Conservation (phyloP, 1,140 invertebrate species). For the Caenorhabditis brenneri region DNA sequence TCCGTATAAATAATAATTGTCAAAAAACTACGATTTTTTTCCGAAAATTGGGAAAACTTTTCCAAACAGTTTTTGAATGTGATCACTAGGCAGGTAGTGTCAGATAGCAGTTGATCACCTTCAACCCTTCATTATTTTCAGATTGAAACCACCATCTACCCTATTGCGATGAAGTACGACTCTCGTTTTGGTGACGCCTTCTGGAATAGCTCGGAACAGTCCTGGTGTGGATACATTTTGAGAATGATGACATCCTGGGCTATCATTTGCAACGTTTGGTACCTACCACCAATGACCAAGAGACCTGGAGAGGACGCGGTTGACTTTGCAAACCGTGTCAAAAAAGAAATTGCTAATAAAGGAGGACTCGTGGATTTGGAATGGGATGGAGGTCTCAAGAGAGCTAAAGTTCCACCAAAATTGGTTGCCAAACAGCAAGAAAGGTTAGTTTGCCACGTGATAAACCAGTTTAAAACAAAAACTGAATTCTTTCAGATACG, state of each 20-base stretch:
- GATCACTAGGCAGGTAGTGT: too few relatives aligned
- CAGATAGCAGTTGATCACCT: too few relatives aligned
- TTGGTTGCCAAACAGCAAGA: constrained; percentile 51
- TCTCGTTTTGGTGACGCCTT: constrained; percentile 97
- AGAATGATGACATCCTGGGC: constrained; percentile 99
- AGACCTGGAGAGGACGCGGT: constrained; percentile 72
- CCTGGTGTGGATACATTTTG: constrained; percentile 91
- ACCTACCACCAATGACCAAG: constrained; percentile 85
- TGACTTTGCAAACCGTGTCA: constrained; percentile 74
- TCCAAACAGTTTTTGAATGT: too few relatives aligned
- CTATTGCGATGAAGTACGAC: constrained; percentile 82
- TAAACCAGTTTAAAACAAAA: background rate
- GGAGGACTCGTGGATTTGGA: constrained; percentile 74
- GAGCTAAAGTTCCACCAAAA: constrained; percentile 60
- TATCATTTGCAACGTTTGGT: constrained; percentile 98
- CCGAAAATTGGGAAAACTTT: too few relatives aligned
- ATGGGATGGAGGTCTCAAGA: constrained; percentile 71
- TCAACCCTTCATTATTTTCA: constrained; percentile 30
- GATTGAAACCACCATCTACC: constrained; percentile 68
- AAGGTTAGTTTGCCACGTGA: background rate
- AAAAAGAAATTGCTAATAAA: constrained; percentile 73
- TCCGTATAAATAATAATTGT: too few relatives aligned
- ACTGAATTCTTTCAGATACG: background rate
- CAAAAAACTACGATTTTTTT: constrained; percentile 37
- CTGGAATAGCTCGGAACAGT: constrained; percentile 92